Evolutionary conservation across 2,888 invertebrate species (phyloP), one percentile per base, ranked within the genome.

Genomic region (Bombylius major): DNA sequence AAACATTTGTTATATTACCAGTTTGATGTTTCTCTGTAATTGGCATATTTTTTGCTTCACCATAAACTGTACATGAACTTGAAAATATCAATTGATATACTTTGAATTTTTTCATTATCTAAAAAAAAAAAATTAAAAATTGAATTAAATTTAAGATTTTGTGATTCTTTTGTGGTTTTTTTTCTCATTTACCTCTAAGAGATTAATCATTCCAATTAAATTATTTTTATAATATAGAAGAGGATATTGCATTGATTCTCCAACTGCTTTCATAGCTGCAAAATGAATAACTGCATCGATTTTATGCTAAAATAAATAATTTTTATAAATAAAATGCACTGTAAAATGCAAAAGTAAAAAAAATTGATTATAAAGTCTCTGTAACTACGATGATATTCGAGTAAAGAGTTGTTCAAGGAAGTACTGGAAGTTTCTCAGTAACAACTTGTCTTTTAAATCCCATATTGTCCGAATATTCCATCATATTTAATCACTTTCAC

Each of bases 261-360:
- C 93, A 11, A 97, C 95, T 13, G 95, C 89, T 75, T 97, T 97
- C 66, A 95, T 75, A 0, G 94, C 96, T 47, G 96, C 96, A 77
- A 96, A 92, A 76, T 97, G 96, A 64, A 96, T 89, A 47, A 96
- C 93, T 65, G 87, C 85, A 61, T 84, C 81, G 64, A 95, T 83
- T 67, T 83, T 80, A 71, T 91, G 82, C 91, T 93, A 77, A 33
- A 42, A 42, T 12, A 23, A 23, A 23, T 23, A n/a, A n/a, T 23
- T 23, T 23, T 23, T 42, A 44, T 44, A 42, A 39, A 39, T n/a
- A 39, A 39, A 39, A 39, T 23, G 23, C n/a, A n/a, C n/a, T n/a
- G n/a, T n/a, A n/a, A n/a, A n/a, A n/a, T n/a, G n/a, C n/a, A n/a
- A n/a, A n/a, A n/a, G n/a, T n/a, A n/a, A n/a, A n/a, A n/a, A n/a